Conservation (phyloP, 2,797 vertebrate genomes). For the Galagoides demidoff region DNA sequence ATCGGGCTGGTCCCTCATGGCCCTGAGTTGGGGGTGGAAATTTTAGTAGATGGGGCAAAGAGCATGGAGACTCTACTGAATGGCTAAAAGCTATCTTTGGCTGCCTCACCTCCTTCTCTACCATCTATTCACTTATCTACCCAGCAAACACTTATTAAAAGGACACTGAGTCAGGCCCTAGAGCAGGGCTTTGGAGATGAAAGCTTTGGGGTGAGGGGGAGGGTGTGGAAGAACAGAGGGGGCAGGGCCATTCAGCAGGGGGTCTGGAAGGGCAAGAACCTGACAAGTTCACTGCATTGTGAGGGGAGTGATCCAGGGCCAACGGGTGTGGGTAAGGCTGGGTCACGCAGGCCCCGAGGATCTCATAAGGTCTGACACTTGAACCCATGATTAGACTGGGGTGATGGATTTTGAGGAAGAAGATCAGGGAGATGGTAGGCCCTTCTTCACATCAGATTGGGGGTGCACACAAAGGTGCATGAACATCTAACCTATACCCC, state of each 20-base stretch:
- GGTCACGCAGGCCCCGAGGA: background rate
- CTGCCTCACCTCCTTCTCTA: background rate
- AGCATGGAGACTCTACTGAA: background rate
- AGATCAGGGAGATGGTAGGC: background rate
- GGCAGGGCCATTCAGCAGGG: background rate
- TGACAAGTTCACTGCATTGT: background rate
- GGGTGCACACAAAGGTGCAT: fast-evolving
- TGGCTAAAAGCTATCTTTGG: too few relatives aligned
- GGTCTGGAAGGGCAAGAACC: background rate
- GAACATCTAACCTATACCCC: too few relatives aligned
- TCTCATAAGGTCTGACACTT: background rate
- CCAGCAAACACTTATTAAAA: background rate
- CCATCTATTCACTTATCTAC: background rate
- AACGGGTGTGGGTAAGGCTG: background rate
- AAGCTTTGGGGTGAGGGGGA: background rate
- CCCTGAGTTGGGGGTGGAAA: background rate
- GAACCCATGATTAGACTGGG: background rate
- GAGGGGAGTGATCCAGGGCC: background rate
- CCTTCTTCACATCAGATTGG: background rate
- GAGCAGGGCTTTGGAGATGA: background rate
- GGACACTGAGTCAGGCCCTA: background rate
- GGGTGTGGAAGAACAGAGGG: fast-evolving
- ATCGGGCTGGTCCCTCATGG: background rate
- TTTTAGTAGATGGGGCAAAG: background rate
- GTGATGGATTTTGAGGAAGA: background rate